These are phyloP conservation scores for Plecturocebus donacophilus DNA, from an alignment of 2,113 vertebrate species.

Conservation along the genomic window DNA sequence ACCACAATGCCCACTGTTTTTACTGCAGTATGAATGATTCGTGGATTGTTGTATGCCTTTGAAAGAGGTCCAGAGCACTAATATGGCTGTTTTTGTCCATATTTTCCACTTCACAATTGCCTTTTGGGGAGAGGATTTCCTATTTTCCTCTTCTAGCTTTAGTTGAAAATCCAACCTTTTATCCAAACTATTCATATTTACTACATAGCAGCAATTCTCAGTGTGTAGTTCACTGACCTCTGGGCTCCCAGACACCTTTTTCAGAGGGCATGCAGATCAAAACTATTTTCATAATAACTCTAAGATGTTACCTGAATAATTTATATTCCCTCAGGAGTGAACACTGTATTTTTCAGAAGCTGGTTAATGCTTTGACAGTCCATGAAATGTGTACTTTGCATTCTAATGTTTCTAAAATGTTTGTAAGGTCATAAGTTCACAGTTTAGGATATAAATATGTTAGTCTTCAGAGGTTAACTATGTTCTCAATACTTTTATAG, in stretches of 20 bases:
- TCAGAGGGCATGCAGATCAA: background rate
- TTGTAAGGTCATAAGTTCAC: background rate
- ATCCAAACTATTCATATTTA: background rate
- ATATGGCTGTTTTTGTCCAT: background rate
- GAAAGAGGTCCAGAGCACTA: background rate
- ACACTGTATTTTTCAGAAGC: background rate
- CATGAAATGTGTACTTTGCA: too few species aligned
- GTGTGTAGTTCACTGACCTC: background rate
- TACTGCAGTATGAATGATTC: background rate
- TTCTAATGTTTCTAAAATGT: background rate
- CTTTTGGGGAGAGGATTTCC: background rate
- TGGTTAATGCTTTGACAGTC: rapidly evolving
- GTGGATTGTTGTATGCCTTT: background rate
- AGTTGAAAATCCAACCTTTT: background rate
- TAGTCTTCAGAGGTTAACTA: background rate
- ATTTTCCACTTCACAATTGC: background rate
- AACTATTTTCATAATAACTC: background rate
- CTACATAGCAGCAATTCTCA: background rate
- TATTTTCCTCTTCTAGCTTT: background rate
- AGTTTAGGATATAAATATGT: background rate
- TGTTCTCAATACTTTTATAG: background rate
- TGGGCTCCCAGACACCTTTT: background rate
- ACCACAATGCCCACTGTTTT: background rate
- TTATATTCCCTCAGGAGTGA: background rate
- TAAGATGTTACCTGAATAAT: background rate